Evolutionary conservation across 2,888 invertebrate species (phyloP).

Genomic region (Caenorhabditis auriculariae): DNA sequence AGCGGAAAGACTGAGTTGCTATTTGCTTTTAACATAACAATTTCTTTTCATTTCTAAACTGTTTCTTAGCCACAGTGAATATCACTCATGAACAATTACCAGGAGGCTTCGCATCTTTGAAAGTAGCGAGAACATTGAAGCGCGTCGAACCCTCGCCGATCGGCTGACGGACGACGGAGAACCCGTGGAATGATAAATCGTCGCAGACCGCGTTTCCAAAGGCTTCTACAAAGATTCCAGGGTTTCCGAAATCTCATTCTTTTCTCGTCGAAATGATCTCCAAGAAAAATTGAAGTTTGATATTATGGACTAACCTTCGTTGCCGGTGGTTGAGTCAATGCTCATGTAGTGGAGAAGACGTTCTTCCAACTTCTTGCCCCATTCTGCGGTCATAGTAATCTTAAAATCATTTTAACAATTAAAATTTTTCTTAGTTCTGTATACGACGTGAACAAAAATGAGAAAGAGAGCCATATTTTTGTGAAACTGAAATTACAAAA

Average conservation of each 20-base stretch:
- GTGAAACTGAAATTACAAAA: too few species aligned
- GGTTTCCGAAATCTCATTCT: neutral
- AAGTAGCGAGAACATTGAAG: conserved; percentile 45
- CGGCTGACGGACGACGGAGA: conserved; percentile 36
- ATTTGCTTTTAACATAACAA: too few species aligned
- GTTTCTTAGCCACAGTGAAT: too few species aligned
- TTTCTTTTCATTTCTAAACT: too few species aligned
- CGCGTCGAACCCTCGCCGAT: conserved; percentile 24
- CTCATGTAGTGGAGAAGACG: conserved; percentile 53
- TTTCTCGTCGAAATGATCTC: neutral
- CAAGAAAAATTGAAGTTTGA: neutral
- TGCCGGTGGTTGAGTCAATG: conserved; percentile 44
- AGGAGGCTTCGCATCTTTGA: conserved; percentile 19
- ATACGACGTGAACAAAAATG: too few species aligned
- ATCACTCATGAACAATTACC: too few species aligned
- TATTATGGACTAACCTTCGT: conserved; percentile 37
- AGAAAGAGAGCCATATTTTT: too few species aligned
- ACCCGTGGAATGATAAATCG: conserved; percentile 37
- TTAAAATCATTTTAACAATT: neutral
- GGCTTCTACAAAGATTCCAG: conserved; percentile 17
- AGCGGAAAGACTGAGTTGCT: too few species aligned
- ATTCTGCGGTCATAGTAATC: conserved; percentile 18
- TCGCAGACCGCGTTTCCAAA: conserved; percentile 34
- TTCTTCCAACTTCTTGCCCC: conserved; percentile 32
- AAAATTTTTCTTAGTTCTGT: conserved; percentile 7